phyloP scores from a whole-genome alignment of 2,888 invertebrate genomes.

The Camponotus fellah region DNA sequence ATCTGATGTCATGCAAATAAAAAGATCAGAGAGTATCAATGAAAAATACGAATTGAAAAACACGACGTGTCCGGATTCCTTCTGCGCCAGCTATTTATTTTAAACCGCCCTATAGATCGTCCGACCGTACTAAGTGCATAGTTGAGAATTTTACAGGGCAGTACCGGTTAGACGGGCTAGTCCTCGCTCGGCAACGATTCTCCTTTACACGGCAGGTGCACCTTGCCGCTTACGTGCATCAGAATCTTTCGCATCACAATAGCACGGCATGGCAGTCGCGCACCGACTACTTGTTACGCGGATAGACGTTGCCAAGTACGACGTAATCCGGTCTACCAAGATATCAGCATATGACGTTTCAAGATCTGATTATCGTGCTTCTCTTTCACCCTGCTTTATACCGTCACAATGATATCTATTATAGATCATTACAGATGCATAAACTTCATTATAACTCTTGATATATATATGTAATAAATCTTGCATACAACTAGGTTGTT shows the following conservation, averaged over 20 bases:
- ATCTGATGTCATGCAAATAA: not conserved
- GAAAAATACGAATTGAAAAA: not conserved
- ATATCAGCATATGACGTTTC: conserved; percentile 18
- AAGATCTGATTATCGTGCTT: conserved; percentile 41
- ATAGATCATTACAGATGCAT: conserved; percentile 22
- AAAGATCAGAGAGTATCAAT: not conserved
- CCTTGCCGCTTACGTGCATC: conserved; percentile 63
- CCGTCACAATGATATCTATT: conserved; percentile 12
- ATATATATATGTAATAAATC: conserved; percentile 14
- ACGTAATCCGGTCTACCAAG: conserved; percentile 37
- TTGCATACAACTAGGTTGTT: conserved; percentile 7
- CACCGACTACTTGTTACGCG: conserved; percentile 64
- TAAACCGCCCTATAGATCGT: conserved; percentile 72
- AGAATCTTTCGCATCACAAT: conserved; percentile 63
- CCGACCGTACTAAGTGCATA: conserved; percentile 79
- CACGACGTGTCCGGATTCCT: not conserved
- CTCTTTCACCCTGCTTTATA: conserved; percentile 9
- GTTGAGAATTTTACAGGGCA: conserved; percentile 81
- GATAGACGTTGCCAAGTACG: conserved; percentile 51
- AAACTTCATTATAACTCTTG: not conserved
- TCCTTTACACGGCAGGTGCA: conserved; percentile 80
- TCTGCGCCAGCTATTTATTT: conserved; percentile 47
- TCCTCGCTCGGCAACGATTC: conserved; percentile 77
- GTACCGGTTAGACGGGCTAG: conserved; percentile 83
- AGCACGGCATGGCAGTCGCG: conserved; percentile 61